A percentile compares a stretch with the other conserved stretches of the same genome.
phyloP scores from a whole-genome alignment of 2,888 invertebrate species.

The Pachycephus smyrnensis region DNA sequence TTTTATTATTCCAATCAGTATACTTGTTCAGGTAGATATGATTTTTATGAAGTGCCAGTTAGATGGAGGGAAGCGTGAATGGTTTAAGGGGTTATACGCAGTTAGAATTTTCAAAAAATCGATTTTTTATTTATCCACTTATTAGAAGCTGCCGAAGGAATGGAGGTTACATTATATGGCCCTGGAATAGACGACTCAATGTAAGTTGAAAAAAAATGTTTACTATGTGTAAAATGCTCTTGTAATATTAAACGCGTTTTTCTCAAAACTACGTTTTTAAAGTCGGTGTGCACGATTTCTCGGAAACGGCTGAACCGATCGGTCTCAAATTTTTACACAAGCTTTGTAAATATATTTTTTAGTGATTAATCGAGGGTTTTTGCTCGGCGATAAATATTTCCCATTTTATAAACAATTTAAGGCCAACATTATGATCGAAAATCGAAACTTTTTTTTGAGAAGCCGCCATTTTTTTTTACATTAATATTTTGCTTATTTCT shows the following conservation, averaged over 20 bases:
- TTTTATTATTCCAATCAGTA: too few species aligned
- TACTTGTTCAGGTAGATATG: too few species aligned
- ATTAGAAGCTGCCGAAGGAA: conserved; percentile 36
- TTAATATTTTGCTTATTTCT: conserved; percentile 11
- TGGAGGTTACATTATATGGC: conserved; percentile 37
- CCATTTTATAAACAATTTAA: conserved; percentile 28
- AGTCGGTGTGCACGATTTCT: conserved; percentile 30
- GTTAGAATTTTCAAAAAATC: too few species aligned
- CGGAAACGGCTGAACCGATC: conserved; percentile 33
- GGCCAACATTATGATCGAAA: conserved; percentile 22
- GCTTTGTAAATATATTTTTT: conserved; percentile 23
- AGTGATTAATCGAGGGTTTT: conserved; percentile 26
- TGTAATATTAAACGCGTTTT: conserved; percentile 34
- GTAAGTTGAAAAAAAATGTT: conserved; percentile 26
- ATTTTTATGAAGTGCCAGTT: too few species aligned
- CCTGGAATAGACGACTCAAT: conserved; percentile 40
- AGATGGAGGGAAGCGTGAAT: too few species aligned
- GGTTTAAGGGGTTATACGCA: too few species aligned
- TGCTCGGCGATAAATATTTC: conserved; percentile 22
- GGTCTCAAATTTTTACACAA: conserved; percentile 28
- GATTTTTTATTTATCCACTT: conserved; percentile 27
- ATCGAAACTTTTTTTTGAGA: conserved; percentile 21
- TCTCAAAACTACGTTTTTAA: conserved; percentile 27
- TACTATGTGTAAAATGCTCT: conserved; percentile 3
- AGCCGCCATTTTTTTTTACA: conserved; percentile 22